A percentile compares a stretch with the other conserved stretches of the same genome.
Conservation (phyloP, 2,113 vertebrate genomes). For the Hippocampus guttulatus region DNA sequence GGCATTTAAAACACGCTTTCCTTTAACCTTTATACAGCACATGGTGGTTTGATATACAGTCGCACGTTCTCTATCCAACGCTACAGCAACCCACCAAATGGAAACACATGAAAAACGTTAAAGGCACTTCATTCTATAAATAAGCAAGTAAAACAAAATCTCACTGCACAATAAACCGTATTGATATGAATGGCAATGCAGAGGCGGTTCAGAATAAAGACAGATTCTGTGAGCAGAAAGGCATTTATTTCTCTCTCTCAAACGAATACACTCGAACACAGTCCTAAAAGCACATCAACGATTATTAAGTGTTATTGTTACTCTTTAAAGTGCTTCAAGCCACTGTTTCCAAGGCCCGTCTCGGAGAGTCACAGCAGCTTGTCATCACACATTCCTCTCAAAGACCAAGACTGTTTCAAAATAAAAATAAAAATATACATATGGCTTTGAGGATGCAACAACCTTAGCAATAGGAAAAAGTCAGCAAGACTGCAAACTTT, state of each 20-base stretch:
- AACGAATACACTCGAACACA: slow-evolving; percentile 4
- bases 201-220: slow-evolving; percentile 12
- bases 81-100: slow-evolving; percentile 27
- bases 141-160: slow-evolving; percentile 3
- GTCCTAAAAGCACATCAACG: slow-evolving; percentile 17
- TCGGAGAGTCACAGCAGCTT: slow-evolving; percentile 2
- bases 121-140: slow-evolving; percentile 55
- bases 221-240: slow-evolving; percentile 31
- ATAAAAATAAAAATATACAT: slow-evolving; percentile 5
- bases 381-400: neutral
- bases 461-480: neutral
- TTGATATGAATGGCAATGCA: slow-evolving; percentile 2
- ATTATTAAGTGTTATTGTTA: slow-evolving; percentile 31
- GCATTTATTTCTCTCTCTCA: slow-evolving; percentile 51
- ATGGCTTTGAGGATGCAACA: slow-evolving; percentile 46
- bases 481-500: neutral
- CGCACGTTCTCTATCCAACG: slow-evolving; percentile 35
- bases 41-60: slow-evolving; percentile 8
- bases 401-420: slow-evolving; percentile 12
- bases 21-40: slow-evolving; percentile 1
- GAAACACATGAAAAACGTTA: slow-evolving; percentile 16
- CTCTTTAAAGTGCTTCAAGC: slow-evolving; percentile 66
- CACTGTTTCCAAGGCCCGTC: neutral
- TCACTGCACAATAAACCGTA: slow-evolving; percentile 3
- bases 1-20: slow-evolving; percentile 33